A percentile compares a stretch with the other conserved stretches of the same genome.
Conservation (phyloP, 2,888 invertebrate genomes). For the Tachina grossa region DNA sequence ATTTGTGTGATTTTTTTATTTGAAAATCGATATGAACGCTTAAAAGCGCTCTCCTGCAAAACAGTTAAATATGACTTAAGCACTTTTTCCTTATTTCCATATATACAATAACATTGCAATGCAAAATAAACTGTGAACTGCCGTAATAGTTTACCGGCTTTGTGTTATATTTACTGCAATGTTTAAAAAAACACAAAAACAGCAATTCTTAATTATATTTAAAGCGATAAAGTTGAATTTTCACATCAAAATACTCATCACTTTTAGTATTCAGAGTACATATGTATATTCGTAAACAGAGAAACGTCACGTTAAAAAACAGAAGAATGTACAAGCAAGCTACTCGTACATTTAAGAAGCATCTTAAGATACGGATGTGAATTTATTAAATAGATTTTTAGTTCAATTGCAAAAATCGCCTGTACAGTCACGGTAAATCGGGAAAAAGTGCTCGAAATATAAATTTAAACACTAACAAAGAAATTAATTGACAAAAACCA, state of each 20-base stretch:
- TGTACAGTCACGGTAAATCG: conserved; percentile 11
- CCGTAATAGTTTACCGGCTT: conserved; percentile 28
- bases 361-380: conserved; percentile 31
- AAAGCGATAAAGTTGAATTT: conserved; percentile 57
- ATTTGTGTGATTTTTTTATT: no score
- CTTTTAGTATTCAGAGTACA: conserved; percentile 37
- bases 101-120: not conserved
- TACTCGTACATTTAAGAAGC: conserved; percentile 15
- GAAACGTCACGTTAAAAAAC: conserved; percentile 15
- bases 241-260: conserved; percentile 52
- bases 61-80: no score
- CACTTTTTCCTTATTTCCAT: no score
- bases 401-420: conserved; percentile 38
- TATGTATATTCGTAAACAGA: conserved; percentile 45
- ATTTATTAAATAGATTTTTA: conserved; percentile 36
- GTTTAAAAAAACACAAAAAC: conserved; percentile 26
- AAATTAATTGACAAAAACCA: conserved; percentile 7
- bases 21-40: no score
- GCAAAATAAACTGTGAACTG: conserved; percentile 15
- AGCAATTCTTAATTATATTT: conserved; percentile 47
- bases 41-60: no score
- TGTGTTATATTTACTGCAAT: conserved; percentile 35
- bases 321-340: conserved; percentile 25
- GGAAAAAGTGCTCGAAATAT: conserved; percentile 19
- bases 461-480: conserved; percentile 28